Evolutionary conservation across 2,888 invertebrate species (phyloP), one percentile per base, ranked within the genome.

Genomic region (Iphiclides podalirius): DNA sequence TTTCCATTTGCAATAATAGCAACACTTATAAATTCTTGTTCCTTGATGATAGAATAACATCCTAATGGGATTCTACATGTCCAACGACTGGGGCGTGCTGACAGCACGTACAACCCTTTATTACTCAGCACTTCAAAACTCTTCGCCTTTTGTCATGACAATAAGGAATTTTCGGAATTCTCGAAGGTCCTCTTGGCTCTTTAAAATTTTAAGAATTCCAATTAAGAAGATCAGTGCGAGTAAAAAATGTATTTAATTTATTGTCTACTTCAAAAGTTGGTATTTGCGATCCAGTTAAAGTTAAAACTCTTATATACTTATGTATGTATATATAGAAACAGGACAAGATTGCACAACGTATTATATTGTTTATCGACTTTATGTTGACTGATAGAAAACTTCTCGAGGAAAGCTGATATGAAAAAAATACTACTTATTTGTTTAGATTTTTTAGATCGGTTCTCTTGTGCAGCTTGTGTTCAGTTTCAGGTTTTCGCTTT

Each of bases 81-180:
- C 26, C 26, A 26, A 26, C 9, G 9, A 26, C 6, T 7, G 26
- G 9, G 26, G 1, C 8, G 1, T 2, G 1, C 8, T 26, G 26
- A 8, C 1, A 1, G 6, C 9, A 26, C 6, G 4, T 1, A 16
- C 11, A 28, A 15, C n/a, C n/a, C n/a, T 7, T 31, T 31, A 15
- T 41, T 31, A 31, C 14, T 4, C n/a, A 33, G 4, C 13, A 1
- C 9, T 7, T 12, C 11, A 26, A 9, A 7, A 26, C 9, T 26
- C 14, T 9, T 20, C 20, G 33, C 20, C 41, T 42, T 42, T 33
- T 23, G 23, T 34, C 35, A 43, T 12, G 20, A 20, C 14, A n/a
- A 11, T 15, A 23, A 9, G 13, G 23, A 35, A 43, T 43, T 36
- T 15, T 14, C n/a, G 43, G 26, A 20, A 43, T 43, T 26, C 14